Conservation (phyloP, 2,797 vertebrate species). For the Cossypha niveicapilla region DNA sequence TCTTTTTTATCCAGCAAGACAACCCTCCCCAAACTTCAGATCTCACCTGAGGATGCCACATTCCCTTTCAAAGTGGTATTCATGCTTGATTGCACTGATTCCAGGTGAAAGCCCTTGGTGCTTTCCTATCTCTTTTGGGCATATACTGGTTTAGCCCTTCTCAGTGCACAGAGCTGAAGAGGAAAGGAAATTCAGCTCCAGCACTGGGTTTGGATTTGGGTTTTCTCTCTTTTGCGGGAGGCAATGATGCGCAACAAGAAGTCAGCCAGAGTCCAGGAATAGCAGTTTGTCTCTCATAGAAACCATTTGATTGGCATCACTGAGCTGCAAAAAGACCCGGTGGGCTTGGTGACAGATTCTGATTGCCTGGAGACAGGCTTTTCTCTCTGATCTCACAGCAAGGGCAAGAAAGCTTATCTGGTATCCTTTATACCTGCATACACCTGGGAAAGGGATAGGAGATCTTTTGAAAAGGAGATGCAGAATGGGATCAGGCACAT, state of each 20-base stretch:
- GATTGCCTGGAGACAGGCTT: not conserved
- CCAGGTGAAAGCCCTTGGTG: rapidly evolving
- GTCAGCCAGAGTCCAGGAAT: not conserved
- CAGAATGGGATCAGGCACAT: not conserved
- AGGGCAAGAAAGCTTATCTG: not conserved
- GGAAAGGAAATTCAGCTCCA: not conserved
- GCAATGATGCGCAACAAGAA: not conserved
- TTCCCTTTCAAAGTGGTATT: not conserved
- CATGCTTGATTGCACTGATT: not conserved
- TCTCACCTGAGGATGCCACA: not conserved
- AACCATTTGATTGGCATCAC: not conserved
- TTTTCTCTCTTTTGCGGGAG: not conserved
- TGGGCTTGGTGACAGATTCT: not conserved
- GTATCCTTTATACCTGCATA: not conserved
- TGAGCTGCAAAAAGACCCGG: not conserved
- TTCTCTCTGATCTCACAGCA: not conserved
- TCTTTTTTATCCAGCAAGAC: not conserved
- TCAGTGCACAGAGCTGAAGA: not conserved
- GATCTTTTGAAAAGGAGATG: not conserved
- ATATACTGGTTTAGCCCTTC: not conserved
- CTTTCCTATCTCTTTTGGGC: not conserved
- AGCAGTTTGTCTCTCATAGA: not conserved
- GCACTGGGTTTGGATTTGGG: not conserved
- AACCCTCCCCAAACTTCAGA: not conserved
- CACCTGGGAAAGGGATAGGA: not conserved